Evolutionary conservation across 2,113 vertebrate species (phyloP).

Genomic region (Gobio gobio): DNA sequence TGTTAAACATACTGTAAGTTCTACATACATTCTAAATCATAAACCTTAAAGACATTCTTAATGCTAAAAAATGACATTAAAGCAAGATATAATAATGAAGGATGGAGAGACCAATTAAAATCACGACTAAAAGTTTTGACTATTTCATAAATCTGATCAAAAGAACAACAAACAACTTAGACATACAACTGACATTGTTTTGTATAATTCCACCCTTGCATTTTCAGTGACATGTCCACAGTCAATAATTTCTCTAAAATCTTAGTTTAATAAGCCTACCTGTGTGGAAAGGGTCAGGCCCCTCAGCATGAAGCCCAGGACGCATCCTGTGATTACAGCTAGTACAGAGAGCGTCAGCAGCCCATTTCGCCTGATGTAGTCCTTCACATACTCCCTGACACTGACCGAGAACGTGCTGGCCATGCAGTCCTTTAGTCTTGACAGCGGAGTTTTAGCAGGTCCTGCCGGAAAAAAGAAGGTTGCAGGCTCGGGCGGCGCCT

Average conservation of each 20-base stretch:
- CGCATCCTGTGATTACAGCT: constrained; percentile 79
- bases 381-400: neutral
- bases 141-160: neutral
- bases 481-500: constrained; percentile 52
- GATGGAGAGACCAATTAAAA: neutral
- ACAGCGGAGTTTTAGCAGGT: constrained; percentile 43
- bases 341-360: constrained; percentile 83
- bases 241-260: neutral
- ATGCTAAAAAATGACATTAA: neutral
- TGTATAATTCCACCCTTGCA: neutral
- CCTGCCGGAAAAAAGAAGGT: constrained; percentile 45
- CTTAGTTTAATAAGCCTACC: constrained; percentile 65
- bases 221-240: neutral
- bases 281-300: constrained; percentile 79
- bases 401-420: neutral
- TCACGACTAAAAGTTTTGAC: neutral
- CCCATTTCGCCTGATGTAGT: constrained; percentile 77
- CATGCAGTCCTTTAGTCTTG: constrained; percentile 48
- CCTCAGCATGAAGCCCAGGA: constrained; percentile 83
- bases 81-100: neutral
- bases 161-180: neutral
- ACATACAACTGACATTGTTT: neutral
- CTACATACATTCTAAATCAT: neutral
- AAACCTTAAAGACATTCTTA: neutral
- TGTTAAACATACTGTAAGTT: no score